Conservation (phyloP, 2,888 invertebrate species). For the Xestoiulus laeticollis region DNA sequence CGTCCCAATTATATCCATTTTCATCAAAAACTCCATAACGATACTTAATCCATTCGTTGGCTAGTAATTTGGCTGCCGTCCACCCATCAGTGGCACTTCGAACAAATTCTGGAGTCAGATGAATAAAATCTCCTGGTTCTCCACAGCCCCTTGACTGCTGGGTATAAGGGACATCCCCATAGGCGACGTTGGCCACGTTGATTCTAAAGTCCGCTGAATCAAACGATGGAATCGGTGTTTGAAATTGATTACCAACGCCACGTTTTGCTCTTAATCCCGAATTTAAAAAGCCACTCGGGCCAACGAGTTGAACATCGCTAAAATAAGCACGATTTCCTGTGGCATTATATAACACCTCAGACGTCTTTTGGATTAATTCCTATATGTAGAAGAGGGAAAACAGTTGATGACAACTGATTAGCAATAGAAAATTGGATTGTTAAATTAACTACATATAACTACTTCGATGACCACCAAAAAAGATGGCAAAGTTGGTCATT, state of each 20-base stretch:
- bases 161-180: slow-evolving; percentile 45
- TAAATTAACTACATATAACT: no score
- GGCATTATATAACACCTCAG: slow-evolving; percentile 50
- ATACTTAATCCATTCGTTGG: slow-evolving; percentile 44
- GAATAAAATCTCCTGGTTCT: slow-evolving; percentile 49
- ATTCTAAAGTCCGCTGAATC: slow-evolving; percentile 54
- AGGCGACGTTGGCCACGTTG: slow-evolving; percentile 50
- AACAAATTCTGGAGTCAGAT: slow-evolving; percentile 9
- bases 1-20: slow-evolving; percentile 8
- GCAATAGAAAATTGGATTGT: no score
- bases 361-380: neutral
- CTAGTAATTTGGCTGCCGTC: neutral
- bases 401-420: no score
- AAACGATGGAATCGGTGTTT: slow-evolving; percentile 6
- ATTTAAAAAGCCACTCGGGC: neutral
- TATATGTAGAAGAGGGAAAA: neutral
- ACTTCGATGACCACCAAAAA: no score
- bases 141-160: slow-evolving; percentile 45
- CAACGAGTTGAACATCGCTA: slow-evolving; percentile 41
- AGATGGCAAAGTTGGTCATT: no score
- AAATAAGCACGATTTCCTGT: slow-evolving; percentile 49
- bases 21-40: slow-evolving; percentile 42
- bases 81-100: no score
- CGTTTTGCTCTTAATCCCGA: neutral
- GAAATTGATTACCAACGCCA: neutral